A percentile compares a stretch with the other conserved stretches of the same genome.
Evolutionary conservation across 2,113 vertebrate genomes (phyloP).

Genomic region (Bostrychus sinensis): DNA sequence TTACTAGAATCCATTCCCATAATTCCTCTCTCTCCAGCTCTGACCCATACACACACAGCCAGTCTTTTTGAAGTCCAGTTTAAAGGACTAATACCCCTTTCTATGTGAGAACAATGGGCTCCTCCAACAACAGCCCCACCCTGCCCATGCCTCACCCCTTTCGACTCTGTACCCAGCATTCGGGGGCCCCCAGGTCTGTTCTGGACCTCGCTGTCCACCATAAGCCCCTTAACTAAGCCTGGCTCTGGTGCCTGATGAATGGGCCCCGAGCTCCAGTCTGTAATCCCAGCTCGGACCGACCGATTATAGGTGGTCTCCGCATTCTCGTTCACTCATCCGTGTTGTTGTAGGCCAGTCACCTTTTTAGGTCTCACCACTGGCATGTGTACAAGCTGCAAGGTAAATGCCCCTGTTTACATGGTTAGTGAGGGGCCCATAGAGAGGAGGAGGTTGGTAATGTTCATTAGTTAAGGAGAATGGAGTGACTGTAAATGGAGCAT

Average conservation of each 20-base stretch:
- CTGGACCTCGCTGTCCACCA: conserved; percentile 56
- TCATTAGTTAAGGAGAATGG: not conserved
- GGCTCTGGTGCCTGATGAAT: conserved; percentile 78
- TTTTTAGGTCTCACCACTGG: conserved; percentile 40
- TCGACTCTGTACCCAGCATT: conserved; percentile 37
- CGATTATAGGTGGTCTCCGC: conserved; percentile 73
- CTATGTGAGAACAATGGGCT: conserved; percentile 59
- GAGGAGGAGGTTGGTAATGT: not conserved
- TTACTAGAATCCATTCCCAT: conserved; percentile 22
- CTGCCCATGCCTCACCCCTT: conserved; percentile 42
- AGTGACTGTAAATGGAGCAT: not conserved
- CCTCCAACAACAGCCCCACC: conserved; percentile 26
- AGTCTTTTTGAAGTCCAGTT: conserved; percentile 43
- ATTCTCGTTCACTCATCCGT: conserved; percentile 78
- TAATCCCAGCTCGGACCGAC: conserved; percentile 72
- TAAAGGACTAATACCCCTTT: conserved; percentile 48
- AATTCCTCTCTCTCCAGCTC: not conserved
- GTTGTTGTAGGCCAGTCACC: conserved; percentile 48
- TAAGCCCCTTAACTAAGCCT: conserved; percentile 77
- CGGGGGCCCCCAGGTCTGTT: conserved; percentile 46
- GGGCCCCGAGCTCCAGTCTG: conserved; percentile 63
- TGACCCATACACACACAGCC: conserved; percentile 21
- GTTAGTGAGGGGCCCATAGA: not conserved
- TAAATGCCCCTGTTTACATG: conserved; percentile 32
- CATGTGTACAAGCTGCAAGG: conserved; percentile 11